Evolutionary conservation across 2,888 invertebrate genomes (phyloP), one percentile per base, ranked within the genome.

Genomic region (Leucania comma): DNA sequence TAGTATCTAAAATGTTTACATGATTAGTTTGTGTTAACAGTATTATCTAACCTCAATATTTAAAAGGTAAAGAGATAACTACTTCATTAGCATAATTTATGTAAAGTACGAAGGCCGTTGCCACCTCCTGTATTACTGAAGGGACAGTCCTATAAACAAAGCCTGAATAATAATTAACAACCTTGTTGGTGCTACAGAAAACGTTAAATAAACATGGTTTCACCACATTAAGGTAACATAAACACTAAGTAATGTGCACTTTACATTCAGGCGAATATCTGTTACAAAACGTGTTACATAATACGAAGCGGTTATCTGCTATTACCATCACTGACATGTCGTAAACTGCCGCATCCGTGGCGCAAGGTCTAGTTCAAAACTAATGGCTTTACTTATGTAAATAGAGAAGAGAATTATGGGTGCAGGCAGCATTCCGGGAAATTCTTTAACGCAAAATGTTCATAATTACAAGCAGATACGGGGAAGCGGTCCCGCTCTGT

Each of bases 381-480:
- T 84, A 86, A 89, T 85, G 80, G 80, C 81, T 83, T 86, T 76
- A 87, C 82, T 87, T 86, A 86, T 86, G 85, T 86, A 88, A 89
- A 88, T 85, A 86, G 81, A 86, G 74, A 85, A 85, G 80, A 82
- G 86, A 88, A 87, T 88, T 83, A 82, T 82, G 76, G 78, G 71
- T 71, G 77, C 77, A 75, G 75, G 69, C 77, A 78, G 72, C 77
- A 87, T 89, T 89, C 88, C 82, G 70, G 87, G 85, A 88, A 90
- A 85, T 84, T 84, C 85, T 87, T 85, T 78, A 85, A 81, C 75
- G 86, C 83, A 82, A 86, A 89, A 89, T 83, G 84, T 84, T 86
- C 81, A 86, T 89, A 91, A 92, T 92, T 92, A 92, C 86, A 83
- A 79, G 73, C 57, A 83, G 82, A 90, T 91, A 88, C 88, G 85